Evolutionary conservation across 1,140 invertebrate genomes (phyloP).

Genomic region (Drosophila kurseongensis): DNA sequence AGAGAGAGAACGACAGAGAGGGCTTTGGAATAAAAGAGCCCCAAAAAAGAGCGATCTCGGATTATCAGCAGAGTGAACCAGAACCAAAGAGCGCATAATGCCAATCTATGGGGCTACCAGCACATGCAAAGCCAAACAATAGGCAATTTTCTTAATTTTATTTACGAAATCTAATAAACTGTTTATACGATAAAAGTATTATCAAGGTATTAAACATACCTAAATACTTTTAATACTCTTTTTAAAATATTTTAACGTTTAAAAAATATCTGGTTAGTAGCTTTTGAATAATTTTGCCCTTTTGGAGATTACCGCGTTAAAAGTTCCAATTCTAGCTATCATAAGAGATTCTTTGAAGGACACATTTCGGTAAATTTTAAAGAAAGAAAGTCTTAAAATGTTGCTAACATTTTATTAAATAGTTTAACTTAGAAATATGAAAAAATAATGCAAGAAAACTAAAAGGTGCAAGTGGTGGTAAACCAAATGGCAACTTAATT

Average conservation of each 20-base stretch:
- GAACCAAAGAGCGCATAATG: not conserved
- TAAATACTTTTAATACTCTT: too few relatives aligned
- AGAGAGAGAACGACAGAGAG: slow-evolving; percentile 17
- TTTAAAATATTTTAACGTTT: too few relatives aligned
- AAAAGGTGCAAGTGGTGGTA: too few relatives aligned
- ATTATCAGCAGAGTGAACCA: slow-evolving; percentile 4
- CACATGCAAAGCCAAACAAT: not conserved
- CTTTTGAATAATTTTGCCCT: too few relatives aligned
- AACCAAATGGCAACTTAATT: slow-evolving; percentile 14
- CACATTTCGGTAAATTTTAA: too few relatives aligned
- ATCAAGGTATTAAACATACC: too few relatives aligned
- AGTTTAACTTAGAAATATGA: not conserved
- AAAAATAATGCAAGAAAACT: not conserved
- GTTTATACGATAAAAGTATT: too few relatives aligned
- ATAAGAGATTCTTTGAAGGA: too few relatives aligned
- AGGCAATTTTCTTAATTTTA: not conserved
- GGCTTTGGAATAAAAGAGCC: slow-evolving; percentile 13
- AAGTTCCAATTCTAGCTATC: too few relatives aligned
- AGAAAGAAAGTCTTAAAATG: too few relatives aligned
- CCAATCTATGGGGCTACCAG: not conserved
- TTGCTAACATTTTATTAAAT: not conserved
- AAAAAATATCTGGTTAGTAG: too few relatives aligned
- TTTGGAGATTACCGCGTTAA: too few relatives aligned
- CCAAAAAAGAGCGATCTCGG: slow-evolving; percentile 26
- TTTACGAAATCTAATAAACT: not conserved